phyloP scores from a whole-genome alignment of 2,888 invertebrate genomes.

The Thumatha senex region DNA sequence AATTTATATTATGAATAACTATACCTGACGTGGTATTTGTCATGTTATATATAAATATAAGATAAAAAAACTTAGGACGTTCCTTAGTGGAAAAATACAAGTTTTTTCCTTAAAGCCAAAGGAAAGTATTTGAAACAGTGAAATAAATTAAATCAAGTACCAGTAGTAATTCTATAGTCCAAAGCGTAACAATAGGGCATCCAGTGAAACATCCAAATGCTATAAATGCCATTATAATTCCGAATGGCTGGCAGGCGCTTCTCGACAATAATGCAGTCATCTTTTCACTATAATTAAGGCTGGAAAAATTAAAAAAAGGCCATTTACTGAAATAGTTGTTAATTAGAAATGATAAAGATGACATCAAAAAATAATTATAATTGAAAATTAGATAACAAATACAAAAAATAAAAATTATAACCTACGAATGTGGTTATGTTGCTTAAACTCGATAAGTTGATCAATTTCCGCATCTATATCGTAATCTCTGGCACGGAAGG shows the following conservation, averaged over 20 bases:
- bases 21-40: too few relatives aligned
- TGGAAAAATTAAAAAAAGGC: constrained; percentile 18
- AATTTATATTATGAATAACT: too few relatives aligned
- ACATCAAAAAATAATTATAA: not conserved
- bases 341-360: not conserved
- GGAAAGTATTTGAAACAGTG: too few relatives aligned
- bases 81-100: too few relatives aligned
- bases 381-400: not conserved
- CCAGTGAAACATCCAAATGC: constrained; percentile 50
- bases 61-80: too few relatives aligned
- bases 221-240: constrained; percentile 42
- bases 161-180: constrained; percentile 57
- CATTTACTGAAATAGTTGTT: not conserved
- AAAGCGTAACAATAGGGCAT: constrained; percentile 47
- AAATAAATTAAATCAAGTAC: constrained; percentile 25
- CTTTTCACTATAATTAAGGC: constrained; percentile 39
- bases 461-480: constrained; percentile 49
- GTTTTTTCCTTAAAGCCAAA: too few relatives aligned
- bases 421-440: constrained; percentile 54
- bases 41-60: too few relatives aligned
- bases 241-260: constrained; percentile 51
- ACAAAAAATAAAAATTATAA: constrained; percentile 9
- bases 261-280: constrained; percentile 36
- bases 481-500: constrained; percentile 47
- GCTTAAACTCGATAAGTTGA: constrained; percentile 53